phyloP scores from a whole-genome alignment of 2,113 vertebrate genomes.

The Paraplagusia blochii region DNA sequence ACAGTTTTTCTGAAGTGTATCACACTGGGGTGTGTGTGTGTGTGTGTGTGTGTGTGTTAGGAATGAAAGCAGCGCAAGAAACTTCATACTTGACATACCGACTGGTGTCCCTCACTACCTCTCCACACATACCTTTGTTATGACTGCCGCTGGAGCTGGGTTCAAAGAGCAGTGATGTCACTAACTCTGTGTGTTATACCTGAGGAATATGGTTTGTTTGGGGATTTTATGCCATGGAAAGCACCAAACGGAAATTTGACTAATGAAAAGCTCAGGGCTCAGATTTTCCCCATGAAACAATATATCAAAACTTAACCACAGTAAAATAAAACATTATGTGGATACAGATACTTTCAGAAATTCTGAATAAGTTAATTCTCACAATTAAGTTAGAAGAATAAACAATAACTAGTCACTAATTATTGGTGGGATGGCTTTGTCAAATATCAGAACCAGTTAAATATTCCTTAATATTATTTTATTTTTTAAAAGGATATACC shows the following conservation, averaged over 20 bases:
- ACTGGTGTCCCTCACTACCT: constrained; percentile 22
- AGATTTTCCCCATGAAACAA: no score
- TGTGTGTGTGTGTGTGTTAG: constrained; percentile 15
- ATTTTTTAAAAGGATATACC: no score
- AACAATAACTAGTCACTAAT: no score
- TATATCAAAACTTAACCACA: no score
- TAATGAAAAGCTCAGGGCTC: no score
- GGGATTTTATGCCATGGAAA: background rate
- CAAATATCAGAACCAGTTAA: no score
- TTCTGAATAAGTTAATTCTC: no score
- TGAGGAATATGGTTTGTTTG: background rate
- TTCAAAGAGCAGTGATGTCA: constrained; percentile 31
- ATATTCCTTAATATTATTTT: no score
- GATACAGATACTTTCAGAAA: no score
- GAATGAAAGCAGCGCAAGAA: constrained; percentile 3
- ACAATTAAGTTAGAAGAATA: no score
- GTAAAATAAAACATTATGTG: no score
- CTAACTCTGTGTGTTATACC: constrained; percentile 35
- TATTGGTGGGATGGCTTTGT: no score
- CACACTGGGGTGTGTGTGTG: constrained; percentile 13
- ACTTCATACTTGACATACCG: constrained; percentile 39
- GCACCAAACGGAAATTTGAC: background rate
- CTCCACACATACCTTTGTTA: constrained; percentile 43
- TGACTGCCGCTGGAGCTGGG: constrained; percentile 41
- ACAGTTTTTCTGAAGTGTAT: background rate